These are phyloP conservation scores for Pinctada fucata DNA, from an alignment of 2,888 invertebrate species.

Conservation along the genomic window DNA sequence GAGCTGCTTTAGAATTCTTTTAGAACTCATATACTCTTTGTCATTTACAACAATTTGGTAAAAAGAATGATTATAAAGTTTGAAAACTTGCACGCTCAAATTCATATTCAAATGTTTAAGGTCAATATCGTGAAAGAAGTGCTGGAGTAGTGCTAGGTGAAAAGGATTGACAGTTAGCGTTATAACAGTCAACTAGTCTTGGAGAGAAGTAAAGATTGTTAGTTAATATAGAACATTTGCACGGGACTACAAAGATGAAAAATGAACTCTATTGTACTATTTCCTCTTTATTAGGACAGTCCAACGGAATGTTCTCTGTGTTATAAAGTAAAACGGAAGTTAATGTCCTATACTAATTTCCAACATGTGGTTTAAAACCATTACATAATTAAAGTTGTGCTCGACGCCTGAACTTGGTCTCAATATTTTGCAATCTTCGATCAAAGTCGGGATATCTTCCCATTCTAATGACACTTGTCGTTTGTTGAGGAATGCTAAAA, in stretches of 20 bases:
- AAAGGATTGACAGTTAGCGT: background rate
- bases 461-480: too few species aligned
- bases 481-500: too few species aligned
- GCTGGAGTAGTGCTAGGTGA: background rate
- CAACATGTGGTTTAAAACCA: too few species aligned
- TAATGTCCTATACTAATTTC: background rate
- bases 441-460: too few species aligned
- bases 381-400: too few species aligned
- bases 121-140: background rate
- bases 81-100: background rate
- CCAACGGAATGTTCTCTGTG: conserved; percentile 1
- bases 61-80: conserved; percentile 7
- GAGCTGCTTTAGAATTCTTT: conserved; percentile 11
- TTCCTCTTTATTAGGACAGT: background rate
- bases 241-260: background rate
- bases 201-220: background rate
- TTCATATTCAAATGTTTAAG: background rate
- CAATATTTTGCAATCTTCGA: too few species aligned
- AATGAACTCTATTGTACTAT: background rate
- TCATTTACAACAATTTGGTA: conserved; percentile 10
- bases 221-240: background rate
- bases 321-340: conserved; percentile 6
- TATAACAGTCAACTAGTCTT: background rate
- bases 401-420: too few species aligned
- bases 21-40: conserved; percentile 3